Evolutionary conservation across 2,888 invertebrate species (phyloP), one percentile per base, ranked within the genome.

Genomic region (Callosobruchus maculatus): DNA sequence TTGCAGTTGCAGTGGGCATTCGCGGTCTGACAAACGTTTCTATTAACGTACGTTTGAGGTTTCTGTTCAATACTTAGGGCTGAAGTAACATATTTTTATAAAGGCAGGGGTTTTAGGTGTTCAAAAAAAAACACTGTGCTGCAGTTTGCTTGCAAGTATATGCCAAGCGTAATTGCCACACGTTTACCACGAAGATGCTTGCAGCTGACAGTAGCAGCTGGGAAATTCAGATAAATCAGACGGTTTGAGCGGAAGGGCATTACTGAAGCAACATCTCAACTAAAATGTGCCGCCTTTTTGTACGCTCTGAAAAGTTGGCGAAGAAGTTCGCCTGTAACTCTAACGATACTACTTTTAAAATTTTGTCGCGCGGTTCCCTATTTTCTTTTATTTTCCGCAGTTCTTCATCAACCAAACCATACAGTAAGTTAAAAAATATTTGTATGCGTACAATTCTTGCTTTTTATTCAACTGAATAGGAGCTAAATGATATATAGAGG

Each of bases 201-300:
- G 80, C 70, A 75, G 76, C 70, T 81, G 81, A 81, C 81, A 80
- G 80, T 77, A 77, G 77, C 77, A 78, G 76, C 78, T 75, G 79
- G 79, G 79, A 81, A 80, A 80, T 49, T 80, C 76, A 74, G 76
- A 80, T 81, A 80, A 81, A 80, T 81, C 80, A 80, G 74, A 74
- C 71, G 76, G 75, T 76, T 78, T 74, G 75, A 74, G 68, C 73
- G 73, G 70, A 76, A 72, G 71, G 69, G 71, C 76, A 78, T 78
- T 79, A 78, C 74, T 67, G 74, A 77, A 75, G 76, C 77, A 77
- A 74, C 77, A 75, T 76, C 75, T 76, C 78, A 70, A 78, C 75
- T 76, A 76, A 77, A 78, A 77, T 78, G 75, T 74, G 77, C 75
- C 74, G 71, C 73, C 74, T 76, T 75, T 77, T 74, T 49, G 49